phyloP scores from a whole-genome alignment of 2,113 vertebrate species.

The Archilochus colubris region DNA sequence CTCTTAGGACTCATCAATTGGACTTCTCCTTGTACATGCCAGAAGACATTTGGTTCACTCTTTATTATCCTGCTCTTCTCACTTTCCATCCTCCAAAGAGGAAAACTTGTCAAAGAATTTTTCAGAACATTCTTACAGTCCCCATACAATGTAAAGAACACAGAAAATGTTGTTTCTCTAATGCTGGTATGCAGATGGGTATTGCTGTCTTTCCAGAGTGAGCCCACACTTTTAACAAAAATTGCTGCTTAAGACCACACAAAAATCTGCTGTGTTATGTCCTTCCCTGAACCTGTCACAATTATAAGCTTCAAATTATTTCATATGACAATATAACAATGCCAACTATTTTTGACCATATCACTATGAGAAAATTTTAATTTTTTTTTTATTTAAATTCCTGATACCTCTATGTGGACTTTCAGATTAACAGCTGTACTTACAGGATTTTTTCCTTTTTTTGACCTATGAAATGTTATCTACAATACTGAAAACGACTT shows the following conservation, averaged over 20 bases:
- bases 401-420: neutral
- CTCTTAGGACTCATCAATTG: neutral
- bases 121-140: neutral
- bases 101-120: neutral
- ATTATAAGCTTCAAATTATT: neutral
- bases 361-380: fast-evolving
- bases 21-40: neutral
- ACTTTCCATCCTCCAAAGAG: neutral
- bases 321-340: neutral
- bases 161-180: neutral
- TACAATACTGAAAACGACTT: neutral
- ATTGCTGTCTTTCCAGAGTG: neutral
- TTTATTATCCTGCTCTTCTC: neutral
- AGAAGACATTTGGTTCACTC: neutral
- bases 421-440: neutral
- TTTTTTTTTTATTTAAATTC: neutral
- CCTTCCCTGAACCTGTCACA: neutral
- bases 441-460: neutral
- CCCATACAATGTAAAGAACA: neutral
- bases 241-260: neutral
- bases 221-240: neutral
- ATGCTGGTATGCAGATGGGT: fast-evolving
- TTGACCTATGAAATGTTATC: neutral
- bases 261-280: fast-evolving
- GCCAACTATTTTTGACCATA: neutral